A percentile compares a stretch with the other conserved stretches of the same genome.
Conservation (phyloP, 2,797 vertebrate genomes). For the Alfaro cultratus region DNA sequence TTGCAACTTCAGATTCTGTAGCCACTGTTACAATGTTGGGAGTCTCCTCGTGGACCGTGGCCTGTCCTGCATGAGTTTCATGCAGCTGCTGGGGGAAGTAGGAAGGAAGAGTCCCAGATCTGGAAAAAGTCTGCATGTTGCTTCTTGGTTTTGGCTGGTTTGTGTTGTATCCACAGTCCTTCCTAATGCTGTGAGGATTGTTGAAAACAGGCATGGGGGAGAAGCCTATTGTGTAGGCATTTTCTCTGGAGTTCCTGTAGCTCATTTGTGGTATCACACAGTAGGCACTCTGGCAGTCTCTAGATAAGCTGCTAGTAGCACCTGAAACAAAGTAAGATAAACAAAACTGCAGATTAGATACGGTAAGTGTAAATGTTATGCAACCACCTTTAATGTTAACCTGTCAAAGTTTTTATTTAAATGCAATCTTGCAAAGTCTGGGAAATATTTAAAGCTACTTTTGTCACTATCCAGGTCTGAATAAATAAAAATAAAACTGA, state of each 20-base stretch:
- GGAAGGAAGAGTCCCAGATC: conserved; percentile 68
- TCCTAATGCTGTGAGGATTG: conserved; percentile 67
- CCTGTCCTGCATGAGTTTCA: conserved; percentile 42
- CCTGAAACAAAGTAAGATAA: conserved; percentile 57
- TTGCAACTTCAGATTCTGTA: conserved; percentile 76
- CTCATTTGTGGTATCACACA: conserved; percentile 62
- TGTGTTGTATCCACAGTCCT: conserved; percentile 66
- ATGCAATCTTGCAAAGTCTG: not conserved
- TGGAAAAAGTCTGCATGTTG: conserved; percentile 72
- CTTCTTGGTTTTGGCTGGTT: conserved; percentile 59
- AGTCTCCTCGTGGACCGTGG: conserved; percentile 50
- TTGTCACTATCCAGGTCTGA: not conserved
- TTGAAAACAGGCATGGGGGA: conserved; percentile 69
- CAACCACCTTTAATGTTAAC: conserved; percentile 16
- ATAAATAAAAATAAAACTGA: not conserved
- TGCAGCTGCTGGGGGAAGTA: conserved; percentile 48
- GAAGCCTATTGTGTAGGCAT: conserved; percentile 69
- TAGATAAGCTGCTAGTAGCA: conserved; percentile 61
- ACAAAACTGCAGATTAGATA: conserved; percentile 6
- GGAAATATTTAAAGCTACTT: not conserved
- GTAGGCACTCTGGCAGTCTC: conserved; percentile 60
- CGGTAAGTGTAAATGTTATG: conserved; percentile 6
- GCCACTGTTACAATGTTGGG: conserved; percentile 63
- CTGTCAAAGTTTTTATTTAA: conserved; percentile 10
- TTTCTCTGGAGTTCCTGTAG: conserved; percentile 66